Base-by-base conservation (phyloP, 2,888 invertebrate species). In the Heliconius sara region DNA sequence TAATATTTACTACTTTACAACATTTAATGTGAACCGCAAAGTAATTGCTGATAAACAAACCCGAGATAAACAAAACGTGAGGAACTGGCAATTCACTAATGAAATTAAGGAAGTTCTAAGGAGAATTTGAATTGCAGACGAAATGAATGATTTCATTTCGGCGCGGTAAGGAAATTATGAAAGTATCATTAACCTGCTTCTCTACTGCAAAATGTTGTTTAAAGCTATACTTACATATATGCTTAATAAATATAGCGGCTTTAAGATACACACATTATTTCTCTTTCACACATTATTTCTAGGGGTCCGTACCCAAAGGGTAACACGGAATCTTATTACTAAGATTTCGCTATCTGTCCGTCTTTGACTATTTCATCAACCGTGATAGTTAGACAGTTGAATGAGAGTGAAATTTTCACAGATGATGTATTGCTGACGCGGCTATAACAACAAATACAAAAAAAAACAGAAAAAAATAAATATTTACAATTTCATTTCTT, bases 81-180 rank as follows among this genome's bases (percentile, higher is more conserved):
- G 47, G 60, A 73, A 67, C 78, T 39, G 67, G 27, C 30, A 74
- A 74, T 74, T 67, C 74, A 30, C 73, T 79, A 87, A 88, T 86
- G 87, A 84, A 86, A 88, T 88, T 85, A 85, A 84, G 83, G 83
- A 87, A 85, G 85, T 85, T 77, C 81, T 79, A 81, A 84, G 85
- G 84, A 84, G 85, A 82, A 88, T 89, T 89, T 88, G 87, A 87
- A 90, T 88, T 89, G 88, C 87, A 87, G 88, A 90, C 85, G 87
- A 86, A 86, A 86, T 87, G 86, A 87, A 88, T 87, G 85, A 87
- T 85, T 86, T 85, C 85, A 84, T 87, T 88, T 85, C 83, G 84
- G 85, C 85, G 86, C 83, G 83, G 80, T 75, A 78, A 80, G 43
- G 66, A 27, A 74, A 78, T 78, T 78, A 74, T 78, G 74, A 78